Conservation (phyloP, 2,113 vertebrate species). For the cattle (Bos taurus) region ARS-UCD2.0 NC_037335.1:61183501-61184000, state of each 20-base stretch:
- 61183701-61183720: background rate
- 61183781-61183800: background rate
- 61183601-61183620: background rate
- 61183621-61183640: conserved; percentile 4
- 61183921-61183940: background rate
- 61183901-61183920: background rate
- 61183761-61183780: background rate
- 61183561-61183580: conserved; percentile 18
- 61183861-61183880: conserved; percentile 29
- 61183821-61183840: background rate
- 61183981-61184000: background rate
- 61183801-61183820: background rate
- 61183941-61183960: background rate
- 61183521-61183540: background rate
- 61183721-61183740: background rate
- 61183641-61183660: background rate
- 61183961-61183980: background rate
- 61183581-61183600: background rate
- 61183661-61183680: conserved; percentile 23
- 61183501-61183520: background rate
- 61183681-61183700: background rate
- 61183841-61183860: background rate
- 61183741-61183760: background rate
- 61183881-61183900: background rate
- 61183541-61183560: background rate